Percentiles rank a stretch among this genome's conserved stretches.
Conservation (phyloP, 23 tunicate species). For the Ciona savignyi region DNA sequence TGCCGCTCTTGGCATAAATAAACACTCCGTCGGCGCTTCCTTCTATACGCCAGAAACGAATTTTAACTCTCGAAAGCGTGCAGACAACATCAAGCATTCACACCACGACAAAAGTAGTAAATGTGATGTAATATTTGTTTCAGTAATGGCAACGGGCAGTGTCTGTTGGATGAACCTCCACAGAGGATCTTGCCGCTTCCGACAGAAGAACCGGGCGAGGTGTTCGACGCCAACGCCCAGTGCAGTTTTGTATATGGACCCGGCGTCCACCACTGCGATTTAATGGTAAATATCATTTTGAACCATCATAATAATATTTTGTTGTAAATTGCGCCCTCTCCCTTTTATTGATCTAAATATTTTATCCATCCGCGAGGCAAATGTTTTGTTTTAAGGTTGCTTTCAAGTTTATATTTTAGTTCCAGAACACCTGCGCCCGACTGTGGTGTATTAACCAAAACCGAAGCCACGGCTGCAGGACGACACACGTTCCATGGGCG, state of each 20-base stretch:
- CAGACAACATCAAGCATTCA: too few species aligned
- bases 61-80: too few species aligned
- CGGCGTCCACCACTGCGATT: constrained; percentile 64
- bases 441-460: constrained; percentile 75
- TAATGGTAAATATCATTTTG: too few species aligned
- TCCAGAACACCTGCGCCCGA: constrained; percentile 55
- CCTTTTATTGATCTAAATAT: too few species aligned
- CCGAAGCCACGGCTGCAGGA: constrained; percentile 79
- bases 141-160: constrained; percentile 73
- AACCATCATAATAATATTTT: too few species aligned
- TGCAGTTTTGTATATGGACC: constrained; percentile 80
- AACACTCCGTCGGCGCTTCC: too few species aligned
- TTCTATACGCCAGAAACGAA: too few species aligned
- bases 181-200: constrained; percentile 66
- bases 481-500: constrained; percentile 98
- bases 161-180: constrained; percentile 76
- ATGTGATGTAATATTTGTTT: too few species aligned
- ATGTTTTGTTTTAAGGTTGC: background rate
- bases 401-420: constrained; percentile 15
- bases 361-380: too few species aligned
- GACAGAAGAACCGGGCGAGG: constrained; percentile 64
- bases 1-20: background rate
- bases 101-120: too few species aligned
- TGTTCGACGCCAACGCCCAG: constrained; percentile 76
- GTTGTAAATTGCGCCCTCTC: too few species aligned